These are phyloP conservation scores for Trichogramma dendrolimi DNA, from an alignment of 2,888 invertebrate genomes.

Conservation along the genomic window DNA sequence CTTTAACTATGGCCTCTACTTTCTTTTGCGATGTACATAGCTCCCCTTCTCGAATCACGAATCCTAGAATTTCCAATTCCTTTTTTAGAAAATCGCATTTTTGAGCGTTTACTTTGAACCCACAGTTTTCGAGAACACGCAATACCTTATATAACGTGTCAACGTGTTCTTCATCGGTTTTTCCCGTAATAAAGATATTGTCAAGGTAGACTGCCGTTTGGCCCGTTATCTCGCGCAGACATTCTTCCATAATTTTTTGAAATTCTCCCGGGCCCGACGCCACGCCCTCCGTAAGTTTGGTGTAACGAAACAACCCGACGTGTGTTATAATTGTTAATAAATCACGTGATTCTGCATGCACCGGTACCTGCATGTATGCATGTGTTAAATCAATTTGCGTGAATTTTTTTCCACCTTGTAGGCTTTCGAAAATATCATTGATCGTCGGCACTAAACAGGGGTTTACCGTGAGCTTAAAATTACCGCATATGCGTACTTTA, in stretches of 20 bases:
- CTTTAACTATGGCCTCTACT: too few species aligned
- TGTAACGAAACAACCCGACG: too few species aligned
- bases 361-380: constrained; percentile 25
- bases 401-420: constrained; percentile 17
- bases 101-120: background rate
- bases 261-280: too few species aligned
- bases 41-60: too few species aligned
- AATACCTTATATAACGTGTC: too few species aligned
- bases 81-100: background rate
- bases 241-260: too few species aligned
- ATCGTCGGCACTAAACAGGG: constrained; percentile 8
- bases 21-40: too few species aligned
- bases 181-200: too few species aligned
- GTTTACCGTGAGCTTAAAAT: constrained; percentile 6
- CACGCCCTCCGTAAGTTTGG: too few species aligned
- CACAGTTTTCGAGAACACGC: background rate
- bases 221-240: too few species aligned
- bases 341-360: constrained; percentile 16
- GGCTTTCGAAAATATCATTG: constrained; percentile 14
- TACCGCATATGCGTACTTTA: background rate
- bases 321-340: constrained; percentile 9
- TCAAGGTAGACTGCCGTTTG: too few species aligned
- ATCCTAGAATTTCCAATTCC: background rate
- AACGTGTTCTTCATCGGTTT: too few species aligned
- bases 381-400: constrained; percentile 15